Evolutionary conservation across 2,888 invertebrate species (phyloP).

Genomic region (Cerastis leucographa): DNA sequence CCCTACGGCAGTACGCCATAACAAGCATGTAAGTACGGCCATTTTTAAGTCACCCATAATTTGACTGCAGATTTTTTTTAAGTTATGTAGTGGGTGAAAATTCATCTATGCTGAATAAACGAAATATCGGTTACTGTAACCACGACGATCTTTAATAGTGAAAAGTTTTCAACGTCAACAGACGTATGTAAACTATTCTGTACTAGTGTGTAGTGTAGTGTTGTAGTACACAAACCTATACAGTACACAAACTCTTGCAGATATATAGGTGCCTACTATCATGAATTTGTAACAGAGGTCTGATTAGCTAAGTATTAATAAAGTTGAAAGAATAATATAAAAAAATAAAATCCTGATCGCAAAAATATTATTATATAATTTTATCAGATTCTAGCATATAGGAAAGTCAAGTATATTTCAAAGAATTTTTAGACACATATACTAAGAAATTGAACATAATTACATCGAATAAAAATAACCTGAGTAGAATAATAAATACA

Average conservation of each 20-base stretch:
- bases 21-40: not conserved
- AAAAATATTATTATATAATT: not conserved
- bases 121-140: not conserved
- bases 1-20: too few relatives aligned
- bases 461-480: not conserved
- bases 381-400: not conserved
- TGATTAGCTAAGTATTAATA: too few relatives aligned
- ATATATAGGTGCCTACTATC: not conserved
- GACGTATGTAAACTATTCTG: too few relatives aligned
- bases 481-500: not conserved
- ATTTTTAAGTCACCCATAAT: not conserved
- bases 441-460: not conserved
- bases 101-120: not conserved
- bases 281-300: not conserved
- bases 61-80: not conserved
- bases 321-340: not conserved
- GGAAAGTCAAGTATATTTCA: not conserved
- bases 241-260: not conserved
- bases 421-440: not conserved
- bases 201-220: too few relatives aligned
- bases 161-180: not conserved
- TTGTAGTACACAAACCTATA: too few relatives aligned
- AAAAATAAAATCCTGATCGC: not conserved
- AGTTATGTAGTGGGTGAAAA: not conserved
- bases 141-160: not conserved